Evolutionary conservation across 2,797 vertebrate genomes (phyloP), one percentile per base, ranked within the genome.

Genomic region (Emys orbicularis): DNA sequence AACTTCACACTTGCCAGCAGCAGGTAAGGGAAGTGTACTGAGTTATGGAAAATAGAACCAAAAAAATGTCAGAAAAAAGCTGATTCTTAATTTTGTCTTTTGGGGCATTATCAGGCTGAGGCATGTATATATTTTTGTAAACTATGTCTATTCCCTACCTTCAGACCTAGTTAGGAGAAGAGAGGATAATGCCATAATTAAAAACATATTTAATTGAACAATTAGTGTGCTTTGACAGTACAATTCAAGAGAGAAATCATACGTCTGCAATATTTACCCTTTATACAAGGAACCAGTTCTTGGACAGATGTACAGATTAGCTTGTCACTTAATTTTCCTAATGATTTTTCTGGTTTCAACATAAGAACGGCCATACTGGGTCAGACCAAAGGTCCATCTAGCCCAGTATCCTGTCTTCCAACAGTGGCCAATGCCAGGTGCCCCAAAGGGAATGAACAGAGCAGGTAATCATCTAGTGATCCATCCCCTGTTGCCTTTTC

Each of bases 41-140:
- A 79, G 13, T 9, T 87, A 74, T 56, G 50, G 54, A 88, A 94
- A 86, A 90, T 82, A 91, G 88, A 96, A 65, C 12, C 84, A 72
- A 59, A 88, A 65, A 15, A 18, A 4, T 37, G 19, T 34, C 29
- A 29, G 52, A 54, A 34, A 31, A 65, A 82, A 86, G 2, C 19
- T 88, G 52, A 68, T 95, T 89, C 76, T 93, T 88, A 90, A 50
- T 34, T 93, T 92, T 7, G 6, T 56, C 90, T 96, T 16, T 27
- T 87, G 90, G 84, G 16, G 15, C 74, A 57, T 81, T 83, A 82
- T 90, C 59, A 79, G 37, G 12, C 49, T 86, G 41, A 12, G 82
- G 4, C 59, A 5, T 84, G 1, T 65, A n/a, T 65, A n/a, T 65
- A 65, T 47, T 19, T 89, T 94, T 80, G 41, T 53, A 88, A 81